Conservation (phyloP, 2,113 vertebrate genomes). For the Dromaius novaehollandiae region DNA sequence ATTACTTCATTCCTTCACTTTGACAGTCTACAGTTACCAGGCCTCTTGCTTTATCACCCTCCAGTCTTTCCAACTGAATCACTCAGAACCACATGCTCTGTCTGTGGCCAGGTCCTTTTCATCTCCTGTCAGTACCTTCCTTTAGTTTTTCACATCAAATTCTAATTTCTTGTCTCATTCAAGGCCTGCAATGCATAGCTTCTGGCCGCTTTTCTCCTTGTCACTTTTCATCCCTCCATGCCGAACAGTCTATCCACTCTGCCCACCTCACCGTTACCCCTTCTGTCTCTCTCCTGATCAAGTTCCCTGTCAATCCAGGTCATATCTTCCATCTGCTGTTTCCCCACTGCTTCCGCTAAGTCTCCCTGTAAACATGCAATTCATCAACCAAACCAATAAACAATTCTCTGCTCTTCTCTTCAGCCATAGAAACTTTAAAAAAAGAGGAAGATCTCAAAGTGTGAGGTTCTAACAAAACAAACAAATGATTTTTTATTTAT, state of each 20-base stretch:
- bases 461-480: not conserved
- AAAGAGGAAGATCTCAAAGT: not conserved
- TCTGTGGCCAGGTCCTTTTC: not conserved
- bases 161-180: not conserved
- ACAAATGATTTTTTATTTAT: not conserved
- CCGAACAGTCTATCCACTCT: rapidly evolving
- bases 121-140: not conserved
- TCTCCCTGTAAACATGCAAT: not conserved
- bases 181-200: not conserved
- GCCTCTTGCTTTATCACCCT: not conserved
- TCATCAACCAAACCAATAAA: not conserved
- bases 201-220: not conserved
- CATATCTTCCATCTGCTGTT: not conserved
- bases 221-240: not conserved
- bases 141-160: not conserved
- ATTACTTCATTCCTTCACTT: slow-evolving; percentile 10
- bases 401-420: not conserved
- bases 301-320: not conserved
- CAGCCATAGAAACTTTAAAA: not conserved
- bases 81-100: not conserved
- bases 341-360: not conserved
- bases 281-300: not conserved
- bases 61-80: not conserved
- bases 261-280: rapidly evolving
- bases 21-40: not conserved